These are phyloP conservation scores for Ommatoiulus sabulosus DNA, from an alignment of 2,888 invertebrate genomes.

Conservation along the genomic window DNA sequence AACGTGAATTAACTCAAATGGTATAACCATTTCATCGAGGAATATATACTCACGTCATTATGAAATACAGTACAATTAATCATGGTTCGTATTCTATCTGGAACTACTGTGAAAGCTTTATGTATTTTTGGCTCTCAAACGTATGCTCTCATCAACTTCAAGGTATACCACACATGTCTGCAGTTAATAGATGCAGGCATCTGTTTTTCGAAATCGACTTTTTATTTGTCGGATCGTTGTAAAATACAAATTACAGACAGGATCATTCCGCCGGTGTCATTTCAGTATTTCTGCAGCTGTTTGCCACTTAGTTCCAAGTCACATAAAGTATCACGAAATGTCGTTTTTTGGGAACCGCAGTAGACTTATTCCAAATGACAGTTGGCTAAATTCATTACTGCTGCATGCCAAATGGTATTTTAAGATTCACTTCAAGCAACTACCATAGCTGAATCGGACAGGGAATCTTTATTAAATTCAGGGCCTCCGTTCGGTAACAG, in stretches of 20 bases:
- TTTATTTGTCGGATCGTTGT: neutral
- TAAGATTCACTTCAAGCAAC: conserved; percentile 30
- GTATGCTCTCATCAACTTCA: too few relatives aligned
- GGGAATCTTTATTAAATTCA: neutral
- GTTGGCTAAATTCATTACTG: neutral
- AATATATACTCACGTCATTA: too few relatives aligned
- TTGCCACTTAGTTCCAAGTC: neutral
- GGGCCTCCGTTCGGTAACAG: neutral
- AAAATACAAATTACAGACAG: neutral
- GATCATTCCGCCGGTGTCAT: too few relatives aligned
- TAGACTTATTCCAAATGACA: neutral
- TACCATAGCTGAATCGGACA: conserved; percentile 7
- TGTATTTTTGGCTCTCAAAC: too few relatives aligned
- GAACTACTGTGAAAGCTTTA: too few relatives aligned
- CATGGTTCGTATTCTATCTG: too few relatives aligned
- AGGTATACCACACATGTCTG: too few relatives aligned
- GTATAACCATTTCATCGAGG: too few relatives aligned
- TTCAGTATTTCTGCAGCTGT: neutral
- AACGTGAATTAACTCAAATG: too few relatives aligned
- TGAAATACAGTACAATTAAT: too few relatives aligned
- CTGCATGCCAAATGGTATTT: conserved; percentile 1
- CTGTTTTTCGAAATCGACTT: neutral
- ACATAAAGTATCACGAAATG: neutral
- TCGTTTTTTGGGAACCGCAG: neutral
- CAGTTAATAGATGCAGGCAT: too few relatives aligned